Percentiles rank a stretch among this genome's conserved stretches.
Conservation (phyloP, 2,113 vertebrate genomes). For the Odontesthes bonariensis region DNA sequence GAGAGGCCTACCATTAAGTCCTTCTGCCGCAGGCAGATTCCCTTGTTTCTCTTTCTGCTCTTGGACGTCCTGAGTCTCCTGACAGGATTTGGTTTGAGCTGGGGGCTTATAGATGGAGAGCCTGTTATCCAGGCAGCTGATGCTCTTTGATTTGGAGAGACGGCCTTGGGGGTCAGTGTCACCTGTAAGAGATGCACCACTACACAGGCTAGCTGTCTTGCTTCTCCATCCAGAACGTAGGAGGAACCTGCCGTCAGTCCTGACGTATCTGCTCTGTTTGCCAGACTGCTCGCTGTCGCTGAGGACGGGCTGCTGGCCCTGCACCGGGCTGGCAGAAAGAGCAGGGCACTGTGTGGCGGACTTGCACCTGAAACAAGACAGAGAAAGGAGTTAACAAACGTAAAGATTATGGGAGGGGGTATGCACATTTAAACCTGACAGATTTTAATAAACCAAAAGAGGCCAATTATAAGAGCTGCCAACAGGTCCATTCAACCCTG, state of each 20-base stretch:
- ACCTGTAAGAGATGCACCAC: slow-evolving; percentile 72
- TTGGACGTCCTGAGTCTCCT: slow-evolving; percentile 72
- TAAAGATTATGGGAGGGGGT: not conserved
- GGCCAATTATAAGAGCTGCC: slow-evolving; percentile 6
- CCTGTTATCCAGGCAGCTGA: slow-evolving; percentile 90
- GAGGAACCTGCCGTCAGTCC: slow-evolving; percentile 82
- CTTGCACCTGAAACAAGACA: slow-evolving; percentile 88
- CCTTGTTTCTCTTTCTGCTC: slow-evolving; percentile 69
- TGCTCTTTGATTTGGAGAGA: slow-evolving; percentile 87
- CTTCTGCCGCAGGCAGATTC: slow-evolving; percentile 72
- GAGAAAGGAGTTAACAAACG: slow-evolving; percentile 52
- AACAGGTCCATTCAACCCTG: slow-evolving; percentile 31
- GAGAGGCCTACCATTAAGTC: slow-evolving; percentile 80
- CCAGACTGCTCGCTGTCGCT: slow-evolving; percentile 88
- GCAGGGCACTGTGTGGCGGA: slow-evolving; percentile 90
- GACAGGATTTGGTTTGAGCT: slow-evolving; percentile 66
- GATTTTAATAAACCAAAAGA: slow-evolving; percentile 36
- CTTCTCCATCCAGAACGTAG: slow-evolving; percentile 84
- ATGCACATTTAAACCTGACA: not conserved
- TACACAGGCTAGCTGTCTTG: slow-evolving; percentile 73
- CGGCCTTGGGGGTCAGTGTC: slow-evolving; percentile 78
- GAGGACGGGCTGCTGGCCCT: slow-evolving; percentile 83
- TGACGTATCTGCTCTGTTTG: slow-evolving; percentile 80
- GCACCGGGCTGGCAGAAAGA: slow-evolving; percentile 84
- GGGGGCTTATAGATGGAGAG: slow-evolving; percentile 86